Percentiles rank a stretch among this genome's conserved stretches.
phyloP scores from a whole-genome alignment of 1,140 invertebrate genomes.

The Atta texana region DNA sequence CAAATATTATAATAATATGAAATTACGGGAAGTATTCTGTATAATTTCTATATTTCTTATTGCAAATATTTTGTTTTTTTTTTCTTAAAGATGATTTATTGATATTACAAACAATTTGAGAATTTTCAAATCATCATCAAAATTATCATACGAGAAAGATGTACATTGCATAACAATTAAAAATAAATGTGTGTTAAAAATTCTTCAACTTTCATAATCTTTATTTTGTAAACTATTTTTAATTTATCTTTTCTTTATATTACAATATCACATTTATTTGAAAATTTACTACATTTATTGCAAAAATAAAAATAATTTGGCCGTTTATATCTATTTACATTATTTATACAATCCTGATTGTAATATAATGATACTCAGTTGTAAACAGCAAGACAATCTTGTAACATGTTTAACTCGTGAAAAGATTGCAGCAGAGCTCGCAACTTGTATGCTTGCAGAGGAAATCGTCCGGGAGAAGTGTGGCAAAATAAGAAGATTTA shows the following conservation, averaged over 20 bases:
- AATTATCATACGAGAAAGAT: background rate
- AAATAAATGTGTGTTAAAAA: background rate
- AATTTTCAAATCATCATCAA: background rate
- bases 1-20: background rate
- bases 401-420: background rate
- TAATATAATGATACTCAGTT: background rate
- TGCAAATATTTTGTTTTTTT: background rate
- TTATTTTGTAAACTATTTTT: background rate
- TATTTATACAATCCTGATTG: background rate
- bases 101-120: background rate
- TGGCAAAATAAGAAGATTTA: constrained; percentile 30
- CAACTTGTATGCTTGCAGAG: constrained; percentile 24
- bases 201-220: background rate
- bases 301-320: too few species aligned
- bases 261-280: background rate
- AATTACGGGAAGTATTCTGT: constrained; percentile 7
- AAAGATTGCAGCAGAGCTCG: background rate
- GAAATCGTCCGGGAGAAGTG: constrained; percentile 37
- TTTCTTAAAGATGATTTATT: background rate
- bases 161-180: too few species aligned
- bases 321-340: too few species aligned
- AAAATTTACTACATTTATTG: too few species aligned
- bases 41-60: background rate
- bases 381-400: background rate
- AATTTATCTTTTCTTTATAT: background rate